Evolutionary conservation across 2,888 invertebrate species (phyloP).

Genomic region (Sinopyrophorus schimmeli): DNA sequence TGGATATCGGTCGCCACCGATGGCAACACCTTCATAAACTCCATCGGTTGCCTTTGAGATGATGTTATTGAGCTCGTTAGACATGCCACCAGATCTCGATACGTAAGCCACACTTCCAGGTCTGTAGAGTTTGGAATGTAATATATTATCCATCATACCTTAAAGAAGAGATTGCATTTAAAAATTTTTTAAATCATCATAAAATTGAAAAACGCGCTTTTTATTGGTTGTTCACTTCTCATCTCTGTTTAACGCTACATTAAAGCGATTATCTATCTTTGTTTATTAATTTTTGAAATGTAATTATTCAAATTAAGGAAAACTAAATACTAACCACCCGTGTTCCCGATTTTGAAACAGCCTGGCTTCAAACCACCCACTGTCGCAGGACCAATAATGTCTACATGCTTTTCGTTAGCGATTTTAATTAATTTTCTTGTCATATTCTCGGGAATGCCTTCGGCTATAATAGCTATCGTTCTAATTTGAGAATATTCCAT

Average conservation of each 20-base stretch:
- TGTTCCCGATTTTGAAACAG: conserved; percentile 99
- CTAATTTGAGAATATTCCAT: conserved; percentile 92
- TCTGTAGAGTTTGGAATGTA: conserved; percentile 94
- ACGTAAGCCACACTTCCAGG: conserved; percentile 98
- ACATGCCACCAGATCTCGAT: conserved; percentile 98
- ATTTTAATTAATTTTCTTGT: conserved; percentile 88
- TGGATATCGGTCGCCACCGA: conserved; percentile 96
- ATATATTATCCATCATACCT: conserved; percentile 96
- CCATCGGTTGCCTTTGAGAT: conserved; percentile 96
- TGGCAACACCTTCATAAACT: conserved; percentile 96
- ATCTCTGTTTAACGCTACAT: no score
- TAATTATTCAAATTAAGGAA: no score
- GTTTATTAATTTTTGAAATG: no score
- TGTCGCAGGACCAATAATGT: conserved; percentile 76
- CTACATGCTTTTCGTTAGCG: conserved; percentile 73
- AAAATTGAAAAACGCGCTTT: no score
- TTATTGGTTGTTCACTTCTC: no score
- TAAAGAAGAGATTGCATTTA: no score
- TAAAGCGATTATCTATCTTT: no score
- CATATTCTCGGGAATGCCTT: conserved; percentile 99
- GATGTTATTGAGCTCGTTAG: conserved; percentile 98
- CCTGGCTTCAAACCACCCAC: conserved; percentile 99
- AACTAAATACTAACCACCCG: conserved; percentile 70
- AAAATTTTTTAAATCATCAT: no score
- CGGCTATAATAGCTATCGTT: conserved; percentile 97